Base-by-base conservation (phyloP, 1,140 invertebrate genomes). In the Centruroides vittatus region DNA sequence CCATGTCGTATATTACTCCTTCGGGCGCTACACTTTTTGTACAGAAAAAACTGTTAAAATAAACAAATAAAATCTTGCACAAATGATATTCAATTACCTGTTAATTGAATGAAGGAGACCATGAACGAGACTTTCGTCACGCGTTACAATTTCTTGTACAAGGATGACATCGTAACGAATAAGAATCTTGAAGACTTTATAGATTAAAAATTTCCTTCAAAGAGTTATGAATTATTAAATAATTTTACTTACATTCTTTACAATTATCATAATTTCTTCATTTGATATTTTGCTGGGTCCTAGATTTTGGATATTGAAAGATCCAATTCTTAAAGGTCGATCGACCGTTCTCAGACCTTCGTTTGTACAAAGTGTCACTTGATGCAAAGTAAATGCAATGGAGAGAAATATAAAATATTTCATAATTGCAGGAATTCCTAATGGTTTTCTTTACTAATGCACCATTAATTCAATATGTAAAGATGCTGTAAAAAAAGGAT, bases 251-350 rank as follows among this genome's bases (percentile, higher is more conserved):
- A 63, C 62, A 34, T 63, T 59, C 36, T 59, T 60, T 4, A 63
- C 54, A 4, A 63, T 63, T n/a, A 48, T 35, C 62, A 63, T 63
- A 8, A 63, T 50, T 6, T 52, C 60, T 11, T 57, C 47, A 34
- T 63, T 63, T 5, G 35, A 8, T 23, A 63, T n/a, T 9, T 63
- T 63, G 11, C 58, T 59, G 7, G 46, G 5, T 11, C 62, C 62
- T 5, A 63, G 34, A 34, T 63, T 63, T 34, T 63, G 58, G 11
- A 63, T 63, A 50, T 63, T 63, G 50, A 63, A 63, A 3, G 62
- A 47, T 6, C 62, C 62, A 6, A 63, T 46, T 3, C 23, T 35
- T 5, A 63, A 35, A 5, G 62, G 62, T 36, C 58, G 51, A 10
- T 63, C 62, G 3, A 63, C 55, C 4, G 57, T 34, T n/a, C 55